Conservation (phyloP, 2,888 invertebrate species). For the Mimumesa dahlbomi region DNA sequence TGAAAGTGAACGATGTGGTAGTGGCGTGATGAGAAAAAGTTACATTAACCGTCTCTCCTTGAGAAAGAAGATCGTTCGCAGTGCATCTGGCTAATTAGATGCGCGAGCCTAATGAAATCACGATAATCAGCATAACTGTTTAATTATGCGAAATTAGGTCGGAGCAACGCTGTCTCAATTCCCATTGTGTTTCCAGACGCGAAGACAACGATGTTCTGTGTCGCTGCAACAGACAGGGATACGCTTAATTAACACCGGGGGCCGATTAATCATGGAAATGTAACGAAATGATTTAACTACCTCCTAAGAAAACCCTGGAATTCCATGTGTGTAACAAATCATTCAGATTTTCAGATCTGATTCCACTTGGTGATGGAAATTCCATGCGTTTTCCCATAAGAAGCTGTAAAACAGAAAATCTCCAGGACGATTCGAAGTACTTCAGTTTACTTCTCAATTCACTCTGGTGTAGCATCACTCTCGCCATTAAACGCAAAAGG, state of each 20-base stretch:
- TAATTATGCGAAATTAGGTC: conserved; percentile 53
- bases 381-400: too few relatives aligned
- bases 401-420: too few relatives aligned
- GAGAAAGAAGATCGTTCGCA: conserved; percentile 1
- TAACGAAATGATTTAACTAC: too few relatives aligned
- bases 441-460: too few relatives aligned
- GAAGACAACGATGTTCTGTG: conserved; percentile 22
- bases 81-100: conserved; percentile 41
- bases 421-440: too few relatives aligned
- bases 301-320: too few relatives aligned
- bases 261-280: too few relatives aligned
- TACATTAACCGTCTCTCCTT: background rate
- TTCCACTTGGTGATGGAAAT: too few relatives aligned
- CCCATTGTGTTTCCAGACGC: conserved; percentile 42
- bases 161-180: conserved; percentile 20
- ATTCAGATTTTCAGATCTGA: too few relatives aligned
- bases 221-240: conserved; percentile 11
- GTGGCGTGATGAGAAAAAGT: background rate
- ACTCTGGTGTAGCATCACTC: too few relatives aligned
- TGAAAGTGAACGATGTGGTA: background rate
- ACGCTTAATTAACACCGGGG: conserved; percentile 31
- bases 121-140: conserved; percentile 41
- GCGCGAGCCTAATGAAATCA: conserved; percentile 44
- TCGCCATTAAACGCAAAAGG: too few relatives aligned
- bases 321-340: too few relatives aligned